These are phyloP conservation scores for Pomacea canaliculata DNA, from an alignment of 2,888 invertebrate species.

Conservation along the genomic window DNA sequence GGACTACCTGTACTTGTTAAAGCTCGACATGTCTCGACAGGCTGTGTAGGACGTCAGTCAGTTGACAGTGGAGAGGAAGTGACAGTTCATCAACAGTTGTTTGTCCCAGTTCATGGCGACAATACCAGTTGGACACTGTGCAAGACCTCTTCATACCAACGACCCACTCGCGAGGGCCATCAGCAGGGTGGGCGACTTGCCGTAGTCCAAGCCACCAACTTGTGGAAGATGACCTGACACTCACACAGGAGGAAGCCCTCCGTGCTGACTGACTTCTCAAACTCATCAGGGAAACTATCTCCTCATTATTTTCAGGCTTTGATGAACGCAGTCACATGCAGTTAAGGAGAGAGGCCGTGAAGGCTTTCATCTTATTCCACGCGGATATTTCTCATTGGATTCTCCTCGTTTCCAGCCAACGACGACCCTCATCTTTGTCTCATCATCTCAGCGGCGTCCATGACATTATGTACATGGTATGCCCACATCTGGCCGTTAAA, in stretches of 20 bases:
- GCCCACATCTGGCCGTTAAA: no score
- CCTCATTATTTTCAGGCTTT: conserved; percentile 8
- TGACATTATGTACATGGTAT: no score
- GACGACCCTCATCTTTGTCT: not conserved
- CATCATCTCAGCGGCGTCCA: not conserved
- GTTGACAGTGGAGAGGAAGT: no score
- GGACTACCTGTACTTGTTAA: no score
- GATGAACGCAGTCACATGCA: conserved; percentile 15
- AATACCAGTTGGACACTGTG: no score
- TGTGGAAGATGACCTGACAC: not conserved
- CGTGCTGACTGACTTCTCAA: conserved; percentile 4
- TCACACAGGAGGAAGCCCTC: not conserved
- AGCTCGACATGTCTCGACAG: no score
- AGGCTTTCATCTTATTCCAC: conserved; percentile 15
- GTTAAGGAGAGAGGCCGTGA: not conserved
- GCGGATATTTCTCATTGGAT: conserved; percentile 7
- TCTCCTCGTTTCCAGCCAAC: not conserved
- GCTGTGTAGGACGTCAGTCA: no score
- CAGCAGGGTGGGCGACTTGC: no score
- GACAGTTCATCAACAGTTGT: no score
- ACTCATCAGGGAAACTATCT: conserved; percentile 18
- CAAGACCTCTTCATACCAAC: no score
- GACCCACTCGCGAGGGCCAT: no score
- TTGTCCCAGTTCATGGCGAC: no score
- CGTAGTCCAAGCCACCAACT: not conserved